Percentiles rank a stretch among this genome's conserved stretches.
Evolutionary conservation across 2,113 vertebrate genomes (phyloP).

Genomic region (Daboia siamensis): DNA sequence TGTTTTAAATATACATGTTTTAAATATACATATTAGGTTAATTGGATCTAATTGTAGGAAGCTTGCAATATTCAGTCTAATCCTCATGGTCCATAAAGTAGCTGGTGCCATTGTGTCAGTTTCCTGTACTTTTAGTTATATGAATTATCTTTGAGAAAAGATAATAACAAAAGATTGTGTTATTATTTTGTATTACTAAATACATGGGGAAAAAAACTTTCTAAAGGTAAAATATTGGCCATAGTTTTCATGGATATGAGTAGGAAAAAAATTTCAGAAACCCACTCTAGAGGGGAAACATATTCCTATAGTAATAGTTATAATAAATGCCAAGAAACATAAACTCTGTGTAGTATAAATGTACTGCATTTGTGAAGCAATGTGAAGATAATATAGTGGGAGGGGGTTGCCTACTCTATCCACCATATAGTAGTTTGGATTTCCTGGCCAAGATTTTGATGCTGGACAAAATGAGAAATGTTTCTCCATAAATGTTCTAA

Average conservation of each 20-base stretch:
- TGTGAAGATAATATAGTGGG: background rate
- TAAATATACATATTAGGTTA: slow-evolving; percentile 1
- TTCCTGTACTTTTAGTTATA: slow-evolving; percentile 9
- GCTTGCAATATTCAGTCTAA: slow-evolving; percentile 17
- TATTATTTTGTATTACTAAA: slow-evolving; percentile 30
- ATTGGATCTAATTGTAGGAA: slow-evolving; percentile 28
- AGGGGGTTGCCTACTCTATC: slow-evolving; percentile 56
- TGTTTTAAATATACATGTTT: background rate
- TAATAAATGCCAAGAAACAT: slow-evolving; percentile 40
- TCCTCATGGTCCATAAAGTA: slow-evolving; percentile 23
- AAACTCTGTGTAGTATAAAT: slow-evolving; percentile 37
- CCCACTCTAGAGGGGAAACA: slow-evolving; percentile 30
- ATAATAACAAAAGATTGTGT: background rate
- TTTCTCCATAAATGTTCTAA: slow-evolving; percentile 66
- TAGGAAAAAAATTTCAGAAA: slow-evolving; percentile 29
- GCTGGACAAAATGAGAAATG: slow-evolving; percentile 57
- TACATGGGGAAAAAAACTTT: slow-evolving; percentile 27
- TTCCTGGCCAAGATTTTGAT: background rate
- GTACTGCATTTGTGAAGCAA: background rate
- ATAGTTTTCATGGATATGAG: slow-evolving; percentile 21
- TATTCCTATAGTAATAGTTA: slow-evolving; percentile 26
- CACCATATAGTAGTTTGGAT: slow-evolving; percentile 39
- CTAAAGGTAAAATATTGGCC: slow-evolving; percentile 6
- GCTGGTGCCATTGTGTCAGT: background rate
- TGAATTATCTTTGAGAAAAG: slow-evolving; percentile 10